Conservation (phyloP, 2,797 vertebrate species). For the Decapterus maruadsi region DNA sequence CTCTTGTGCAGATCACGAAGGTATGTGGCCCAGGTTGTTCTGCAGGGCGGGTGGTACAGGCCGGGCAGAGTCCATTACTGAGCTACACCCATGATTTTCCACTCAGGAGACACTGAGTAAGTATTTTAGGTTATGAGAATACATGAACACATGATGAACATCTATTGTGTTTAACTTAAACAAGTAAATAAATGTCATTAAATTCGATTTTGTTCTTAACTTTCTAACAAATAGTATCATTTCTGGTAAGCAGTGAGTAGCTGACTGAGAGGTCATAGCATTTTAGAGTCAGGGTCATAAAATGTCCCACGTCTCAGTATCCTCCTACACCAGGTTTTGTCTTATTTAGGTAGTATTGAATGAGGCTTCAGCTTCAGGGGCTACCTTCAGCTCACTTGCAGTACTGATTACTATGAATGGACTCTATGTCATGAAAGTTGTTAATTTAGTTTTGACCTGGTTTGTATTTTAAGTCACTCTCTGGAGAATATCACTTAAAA, state of each 20-base stretch:
- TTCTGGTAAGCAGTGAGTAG: neutral
- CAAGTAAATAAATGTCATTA: neutral
- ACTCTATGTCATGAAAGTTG: conserved; percentile 33
- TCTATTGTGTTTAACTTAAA: neutral
- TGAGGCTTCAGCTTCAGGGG: conserved; percentile 3
- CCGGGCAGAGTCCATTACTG: conserved; percentile 25
- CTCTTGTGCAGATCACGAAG: conserved; percentile 40
- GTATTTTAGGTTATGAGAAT: conserved; percentile 11
- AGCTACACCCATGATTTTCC: conserved; percentile 39
- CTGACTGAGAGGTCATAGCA: neutral
- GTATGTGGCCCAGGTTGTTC: conserved; percentile 59
- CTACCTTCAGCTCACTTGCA: conserved; percentile 10
- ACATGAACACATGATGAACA: neutral
- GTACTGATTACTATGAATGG: conserved; percentile 28
- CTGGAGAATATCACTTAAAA: conserved; percentile 32
- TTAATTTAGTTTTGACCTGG: conserved; percentile 52
- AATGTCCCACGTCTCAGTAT: neutral
- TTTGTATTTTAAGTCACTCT: conserved; percentile 53
- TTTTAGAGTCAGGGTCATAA: neutral
- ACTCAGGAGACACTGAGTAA: conserved; percentile 44
- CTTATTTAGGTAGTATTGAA: neutral
- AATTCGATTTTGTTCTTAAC: neutral
- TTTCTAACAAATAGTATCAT: neutral
- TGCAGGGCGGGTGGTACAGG: conserved; percentile 21
- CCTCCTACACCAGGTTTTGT: neutral